Base-by-base conservation (phyloP, 2,888 invertebrate genomes). In the Athalia rosae region DNA sequence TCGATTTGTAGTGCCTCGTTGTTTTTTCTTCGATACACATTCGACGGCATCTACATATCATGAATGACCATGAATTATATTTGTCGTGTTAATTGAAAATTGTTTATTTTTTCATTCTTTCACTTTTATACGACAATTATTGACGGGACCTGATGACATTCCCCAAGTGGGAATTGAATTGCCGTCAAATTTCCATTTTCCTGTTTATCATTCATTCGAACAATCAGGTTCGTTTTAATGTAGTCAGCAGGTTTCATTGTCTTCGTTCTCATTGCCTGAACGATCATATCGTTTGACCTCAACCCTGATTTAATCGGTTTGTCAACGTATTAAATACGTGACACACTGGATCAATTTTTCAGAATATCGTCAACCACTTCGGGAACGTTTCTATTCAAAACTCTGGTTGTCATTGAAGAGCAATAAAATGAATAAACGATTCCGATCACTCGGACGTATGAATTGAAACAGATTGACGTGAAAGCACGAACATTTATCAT, bases 191-290 rank as follows among this genome's bases (percentile, higher is more conserved):
- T 71, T 71, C 56, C 50, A 15, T 43, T 48, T 28, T 15, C 28
- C 67, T 48, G 41, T 53, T 58, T 56, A 43, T 28, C 28, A 28
- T 71, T 58, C 58, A 45, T 13, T 71, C 58, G 71, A 13, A 71
- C 45, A 58, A 45, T 71, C 45, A 58, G 71, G 45, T 4, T 58
- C 43, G 8, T 13, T 71, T 41, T 67, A 50, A 71, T 71, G 11
- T 43, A 69, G 13, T n/a, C 58, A 69, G 43, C 41, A 69, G 50
- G 43, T 15, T 50, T 43, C 58, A 71, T 71, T 58, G 71, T 71
- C 71, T 71, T 45, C n/a, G 58, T 43, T 58, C 56, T 45, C 58
- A 71, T 58, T 45, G 58, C 45, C 56, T 71, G 13, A 71, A n/a
- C 45, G 71, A 71, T 71, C 28, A 28, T 1, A 28, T 28, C 56